These are phyloP conservation scores for Huso huso DNA, from an alignment of 2,797 vertebrate genomes.

Conservation along the genomic window DNA sequence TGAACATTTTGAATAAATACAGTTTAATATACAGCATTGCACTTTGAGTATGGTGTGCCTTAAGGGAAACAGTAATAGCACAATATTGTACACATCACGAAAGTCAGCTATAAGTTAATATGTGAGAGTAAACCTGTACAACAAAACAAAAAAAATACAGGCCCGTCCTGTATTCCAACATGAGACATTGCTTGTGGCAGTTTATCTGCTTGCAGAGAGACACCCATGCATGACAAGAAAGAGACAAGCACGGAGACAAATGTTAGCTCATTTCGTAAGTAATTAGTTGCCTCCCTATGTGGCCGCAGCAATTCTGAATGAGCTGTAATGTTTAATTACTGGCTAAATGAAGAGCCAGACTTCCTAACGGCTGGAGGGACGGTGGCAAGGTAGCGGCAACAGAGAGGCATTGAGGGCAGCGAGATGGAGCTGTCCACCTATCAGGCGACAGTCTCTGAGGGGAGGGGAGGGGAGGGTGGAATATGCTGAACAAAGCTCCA, in stretches of 20 bases:
- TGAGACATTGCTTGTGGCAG: neutral
- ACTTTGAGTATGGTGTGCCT: no score
- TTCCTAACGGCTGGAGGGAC: constrained; percentile 68
- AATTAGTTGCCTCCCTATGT: constrained; percentile 78
- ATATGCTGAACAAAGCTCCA: no score
- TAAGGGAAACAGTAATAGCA: no score
- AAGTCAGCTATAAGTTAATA: no score
- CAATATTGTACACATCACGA: no score
- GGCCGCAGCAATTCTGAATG: constrained; percentile 37
- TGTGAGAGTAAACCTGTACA: no score
- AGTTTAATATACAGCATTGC: no score
- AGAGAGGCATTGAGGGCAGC: constrained; percentile 45
- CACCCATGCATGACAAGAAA: constrained; percentile 7
- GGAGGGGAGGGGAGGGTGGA: no score
- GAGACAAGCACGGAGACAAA: constrained; percentile 55
- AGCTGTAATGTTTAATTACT: constrained; percentile 91
- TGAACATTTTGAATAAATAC: no score
- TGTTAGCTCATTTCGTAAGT: constrained; percentile 78
- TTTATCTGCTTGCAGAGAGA: neutral
- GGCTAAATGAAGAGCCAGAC: constrained; percentile 75
- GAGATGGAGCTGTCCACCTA: constrained; percentile 60
- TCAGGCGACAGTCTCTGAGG: constrained; percentile 1
- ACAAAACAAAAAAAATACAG: neutral
- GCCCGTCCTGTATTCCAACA: neutral
- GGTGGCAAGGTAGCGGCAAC: constrained; percentile 64